These are phyloP conservation scores for Trachelus tabidus DNA, from an alignment of 2,888 invertebrate species.

Conservation along the genomic window DNA sequence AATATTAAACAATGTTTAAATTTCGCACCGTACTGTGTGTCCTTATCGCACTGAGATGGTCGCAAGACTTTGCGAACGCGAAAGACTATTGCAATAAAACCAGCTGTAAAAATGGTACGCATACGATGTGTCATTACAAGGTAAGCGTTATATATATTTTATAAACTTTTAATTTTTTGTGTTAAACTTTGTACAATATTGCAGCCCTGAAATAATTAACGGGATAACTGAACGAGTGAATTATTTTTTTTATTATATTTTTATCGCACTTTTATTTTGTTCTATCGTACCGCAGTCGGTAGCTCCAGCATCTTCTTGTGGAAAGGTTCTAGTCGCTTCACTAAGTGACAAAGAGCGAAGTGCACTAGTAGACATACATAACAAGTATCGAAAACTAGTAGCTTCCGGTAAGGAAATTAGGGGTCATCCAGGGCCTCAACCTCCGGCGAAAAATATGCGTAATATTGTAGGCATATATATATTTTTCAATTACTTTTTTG, in stretches of 20 bases:
- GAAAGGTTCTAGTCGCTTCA: background rate
- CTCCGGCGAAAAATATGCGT: constrained; percentile 7
- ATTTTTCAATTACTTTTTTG: background rate
- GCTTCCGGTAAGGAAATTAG: constrained; percentile 35
- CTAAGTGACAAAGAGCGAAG: constrained; percentile 17
- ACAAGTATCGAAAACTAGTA: constrained; percentile 29
- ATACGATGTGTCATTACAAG: background rate
- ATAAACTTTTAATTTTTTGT: background rate
- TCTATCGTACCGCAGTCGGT: background rate
- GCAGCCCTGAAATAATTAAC: no score
- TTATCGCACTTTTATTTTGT: background rate
- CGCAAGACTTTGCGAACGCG: background rate
- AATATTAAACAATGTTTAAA: background rate
- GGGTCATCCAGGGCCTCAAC: constrained; percentile 44
- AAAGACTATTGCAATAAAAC: background rate
- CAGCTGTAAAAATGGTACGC: background rate
- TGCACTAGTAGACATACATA: constrained; percentile 29
- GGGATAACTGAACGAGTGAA: background rate
- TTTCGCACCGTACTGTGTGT: background rate
- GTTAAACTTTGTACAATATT: background rate
- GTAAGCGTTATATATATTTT: background rate
- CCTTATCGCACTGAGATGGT: background rate
- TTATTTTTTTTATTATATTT: background rate
- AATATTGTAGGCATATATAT: background rate
- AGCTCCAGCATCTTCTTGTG: background rate